Base-by-base conservation (phyloP, 2,888 invertebrate species). In the Saturnia pavonia region DNA sequence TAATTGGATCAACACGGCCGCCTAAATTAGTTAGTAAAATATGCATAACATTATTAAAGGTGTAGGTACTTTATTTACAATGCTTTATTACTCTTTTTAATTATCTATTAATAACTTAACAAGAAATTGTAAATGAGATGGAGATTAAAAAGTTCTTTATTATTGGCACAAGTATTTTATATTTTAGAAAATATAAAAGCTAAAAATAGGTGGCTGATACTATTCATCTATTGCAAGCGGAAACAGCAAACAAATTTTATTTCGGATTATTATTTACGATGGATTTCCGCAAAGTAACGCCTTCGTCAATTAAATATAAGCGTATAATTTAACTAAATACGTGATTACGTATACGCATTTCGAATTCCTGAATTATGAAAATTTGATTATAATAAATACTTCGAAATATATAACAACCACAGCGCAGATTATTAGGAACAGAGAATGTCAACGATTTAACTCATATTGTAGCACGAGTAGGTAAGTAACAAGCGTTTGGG, bases 1-100 rank as follows among this genome's bases (percentile, higher is more conserved):
- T 88, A 91, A 91, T 90, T 90, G 88, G 87, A 87, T 88, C 85
- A 84, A 86, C 87, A 82, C 81, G 81, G 80, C 40, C 76, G 77
- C 77, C 82, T 74, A 87, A 89, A 91, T 91, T 91, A 90, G 88
- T 84, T 83, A 74, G 84, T 91, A 77, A 90, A 92, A 89, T 91
- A 91, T 91, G 86, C 87, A 90, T 83, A 86, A 78, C 79, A 80
- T 87, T 87, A 87, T 84, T 80, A 81, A 82, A 78, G 81, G 79
- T 71, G 77, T 65, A 65, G 57, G 27, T 80, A 81, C 79, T 80
- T 82, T 82, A 84, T 84, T 83, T 79, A 80, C 74, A 71, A 67
- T 75, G 74, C 77, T 60, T 86, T 86, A 86, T 82, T 82, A 82
- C 79, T 79, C 79, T 80, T 80, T 82, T 85, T 87, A 85, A 87